Conservation (phyloP, 2,797 vertebrate species). For the Urosaurus nigricauda region DNA sequence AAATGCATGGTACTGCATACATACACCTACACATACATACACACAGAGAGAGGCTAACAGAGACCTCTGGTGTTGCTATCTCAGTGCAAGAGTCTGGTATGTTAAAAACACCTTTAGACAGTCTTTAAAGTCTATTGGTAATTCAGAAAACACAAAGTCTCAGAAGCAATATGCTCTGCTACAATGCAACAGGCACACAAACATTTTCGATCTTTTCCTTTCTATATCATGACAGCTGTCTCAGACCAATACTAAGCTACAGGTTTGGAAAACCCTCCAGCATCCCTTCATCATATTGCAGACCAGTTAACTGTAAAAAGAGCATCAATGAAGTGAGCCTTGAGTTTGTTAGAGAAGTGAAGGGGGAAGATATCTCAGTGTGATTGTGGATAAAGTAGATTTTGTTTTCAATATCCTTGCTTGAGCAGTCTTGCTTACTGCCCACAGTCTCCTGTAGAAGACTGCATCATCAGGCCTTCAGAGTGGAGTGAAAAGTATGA, state of each 20-base stretch:
- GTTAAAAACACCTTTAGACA: neutral
- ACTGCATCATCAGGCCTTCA: neutral
- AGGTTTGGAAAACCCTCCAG: constrained; percentile 18
- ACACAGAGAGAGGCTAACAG: neutral
- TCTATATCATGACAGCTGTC: constrained; percentile 16
- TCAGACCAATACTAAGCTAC: neutral
- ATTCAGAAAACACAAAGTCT: neutral
- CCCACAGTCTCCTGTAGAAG: neutral
- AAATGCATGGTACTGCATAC: too few relatives aligned
- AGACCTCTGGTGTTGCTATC: neutral
- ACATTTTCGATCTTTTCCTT: neutral
- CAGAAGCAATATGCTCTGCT: neutral
- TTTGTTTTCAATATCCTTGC: constrained; percentile 31
- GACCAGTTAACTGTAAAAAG: constrained; percentile 43
- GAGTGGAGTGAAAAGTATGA: neutral
- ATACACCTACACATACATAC: too few relatives aligned
- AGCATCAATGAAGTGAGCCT: constrained; percentile 28
- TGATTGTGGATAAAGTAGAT: constrained; percentile 19
- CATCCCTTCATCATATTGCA: constrained; percentile 14
- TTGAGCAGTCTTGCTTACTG: constrained; percentile 32
- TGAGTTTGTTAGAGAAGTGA: constrained; percentile 30
- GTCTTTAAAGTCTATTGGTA: constrained; percentile 3
- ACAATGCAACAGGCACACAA: constrained; percentile 11
- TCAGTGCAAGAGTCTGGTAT: neutral
- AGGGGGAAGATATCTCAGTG: constrained; percentile 21